phyloP scores from a whole-genome alignment of 2,797 vertebrate species.

The Sebastiscus tertius region DNA sequence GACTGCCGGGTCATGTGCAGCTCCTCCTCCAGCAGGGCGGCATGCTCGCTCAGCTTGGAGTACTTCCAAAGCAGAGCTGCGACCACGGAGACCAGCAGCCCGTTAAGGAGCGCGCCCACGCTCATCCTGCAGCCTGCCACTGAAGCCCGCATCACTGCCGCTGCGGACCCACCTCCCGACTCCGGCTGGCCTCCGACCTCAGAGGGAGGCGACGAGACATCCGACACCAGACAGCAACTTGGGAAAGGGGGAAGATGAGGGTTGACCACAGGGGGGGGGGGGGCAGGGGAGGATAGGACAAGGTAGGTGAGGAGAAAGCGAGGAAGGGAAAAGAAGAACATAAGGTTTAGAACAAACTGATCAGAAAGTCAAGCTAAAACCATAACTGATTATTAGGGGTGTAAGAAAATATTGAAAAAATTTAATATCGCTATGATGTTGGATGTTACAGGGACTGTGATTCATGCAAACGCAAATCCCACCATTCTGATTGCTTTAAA shows the following conservation, averaged over 20 bases:
- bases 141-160: constrained; percentile 79
- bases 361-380: neutral
- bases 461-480: too few relatives aligned
- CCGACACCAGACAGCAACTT: constrained; percentile 15
- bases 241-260: constrained; percentile 11
- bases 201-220: constrained; percentile 50
- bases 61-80: constrained; percentile 97
- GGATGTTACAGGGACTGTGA: too few relatives aligned
- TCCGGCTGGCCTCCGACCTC: constrained; percentile 54
- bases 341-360: neutral
- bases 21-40: constrained; percentile 89
- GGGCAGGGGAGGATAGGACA: neutral
- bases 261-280: neutral
- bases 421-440: too few relatives aligned
- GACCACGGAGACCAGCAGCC: constrained; percentile 91
- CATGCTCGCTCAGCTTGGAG: constrained; percentile 88
- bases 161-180: constrained; percentile 62
- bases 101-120: constrained; percentile 91
- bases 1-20: constrained; percentile 87
- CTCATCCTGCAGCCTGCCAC: constrained; percentile 89
- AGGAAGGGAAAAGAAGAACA: neutral
- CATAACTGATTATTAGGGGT: neutral
- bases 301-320: neutral
- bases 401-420: too few relatives aligned
- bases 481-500: too few relatives aligned